These are phyloP conservation scores for Trematomus bernacchii DNA, from an alignment of 2,797 vertebrate genomes.

Conservation along the genomic window DNA sequence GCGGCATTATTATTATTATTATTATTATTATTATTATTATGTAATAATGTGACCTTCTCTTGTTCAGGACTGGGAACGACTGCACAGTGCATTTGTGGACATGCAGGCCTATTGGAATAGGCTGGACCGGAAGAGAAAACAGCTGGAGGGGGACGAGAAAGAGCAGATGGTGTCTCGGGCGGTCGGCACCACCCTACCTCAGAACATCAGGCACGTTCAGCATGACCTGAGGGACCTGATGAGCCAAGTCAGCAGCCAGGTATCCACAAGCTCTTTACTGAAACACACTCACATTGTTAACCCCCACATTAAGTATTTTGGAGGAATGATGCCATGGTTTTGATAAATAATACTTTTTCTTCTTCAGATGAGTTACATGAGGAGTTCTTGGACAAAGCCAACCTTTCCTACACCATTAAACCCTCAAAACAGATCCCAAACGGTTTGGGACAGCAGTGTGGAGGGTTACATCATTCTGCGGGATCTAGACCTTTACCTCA, in stretches of 20 bases:
- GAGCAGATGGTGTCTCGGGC: background rate
- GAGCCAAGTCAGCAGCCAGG: slow-evolving; percentile 78
- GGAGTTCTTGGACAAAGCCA: slow-evolving; percentile 32
- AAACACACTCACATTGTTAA: background rate
- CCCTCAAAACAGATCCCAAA: slow-evolving; percentile 14
- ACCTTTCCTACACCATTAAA: background rate
- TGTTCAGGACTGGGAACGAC: slow-evolving; percentile 81
- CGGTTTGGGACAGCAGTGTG: slow-evolving; percentile 75
- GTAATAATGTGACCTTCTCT: slow-evolving; percentile 30
- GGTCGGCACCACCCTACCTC: slow-evolving; percentile 42
- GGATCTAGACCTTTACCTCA: slow-evolving; percentile 85
- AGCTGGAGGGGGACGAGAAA: slow-evolving; percentile 60
- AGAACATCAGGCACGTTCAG: slow-evolving; percentile 74
- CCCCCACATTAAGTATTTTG: background rate
- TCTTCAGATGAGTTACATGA: slow-evolving; percentile 68
- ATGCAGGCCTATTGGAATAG: slow-evolving; percentile 78
- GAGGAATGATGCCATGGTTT: slow-evolving; percentile 42
- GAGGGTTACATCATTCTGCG: slow-evolving; percentile 85
- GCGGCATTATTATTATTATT: background rate
- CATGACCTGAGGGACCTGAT: slow-evolving; percentile 84
- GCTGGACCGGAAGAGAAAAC: slow-evolving; percentile 78
- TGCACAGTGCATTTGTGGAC: slow-evolving; percentile 69
- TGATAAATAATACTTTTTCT: slow-evolving; percentile 31
- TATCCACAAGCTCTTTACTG: slow-evolving; percentile 37
- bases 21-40: slow-evolving; percentile 9